Percentiles rank a stretch among this genome's conserved stretches.
Evolutionary conservation across 1,140 invertebrate species (phyloP).

Genomic region (Latrodectus geometricus): DNA sequence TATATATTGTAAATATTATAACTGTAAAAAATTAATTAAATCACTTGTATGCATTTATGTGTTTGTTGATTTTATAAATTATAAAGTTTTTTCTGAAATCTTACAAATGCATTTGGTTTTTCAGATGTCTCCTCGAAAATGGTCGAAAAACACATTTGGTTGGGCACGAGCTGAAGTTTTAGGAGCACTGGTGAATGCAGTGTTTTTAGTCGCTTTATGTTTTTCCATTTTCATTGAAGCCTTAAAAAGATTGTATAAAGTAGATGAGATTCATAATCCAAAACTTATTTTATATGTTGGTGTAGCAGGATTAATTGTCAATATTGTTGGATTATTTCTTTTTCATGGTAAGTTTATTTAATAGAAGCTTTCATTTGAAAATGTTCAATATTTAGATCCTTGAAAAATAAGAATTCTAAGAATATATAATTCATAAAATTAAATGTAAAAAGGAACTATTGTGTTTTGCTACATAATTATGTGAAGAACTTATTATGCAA

Average conservation of each 20-base stretch:
- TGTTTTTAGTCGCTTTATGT: constrained; percentile 74
- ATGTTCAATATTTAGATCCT: too few relatives aligned
- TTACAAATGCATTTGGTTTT: constrained; percentile 19
- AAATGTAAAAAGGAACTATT: too few relatives aligned
- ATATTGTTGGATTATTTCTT: constrained; percentile 72
- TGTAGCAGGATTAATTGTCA: constrained; percentile 71
- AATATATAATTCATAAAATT: too few relatives aligned
- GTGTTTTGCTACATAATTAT: too few relatives aligned
- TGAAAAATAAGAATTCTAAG: too few relatives aligned
- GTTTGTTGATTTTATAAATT: neutral
- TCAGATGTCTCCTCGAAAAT: constrained; percentile 66
- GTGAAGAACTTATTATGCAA: too few relatives aligned
- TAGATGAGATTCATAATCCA: constrained; percentile 75
- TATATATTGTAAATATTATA: too few relatives aligned
- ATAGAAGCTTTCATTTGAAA: too few relatives aligned
- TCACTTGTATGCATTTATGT: neutral
- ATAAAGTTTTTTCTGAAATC: neutral
- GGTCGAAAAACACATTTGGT: constrained; percentile 73
- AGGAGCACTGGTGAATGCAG: constrained; percentile 74
- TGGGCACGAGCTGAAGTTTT: constrained; percentile 75
- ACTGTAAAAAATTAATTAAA: too few relatives aligned
- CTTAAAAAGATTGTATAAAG: constrained; percentile 67
- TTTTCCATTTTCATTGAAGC: constrained; percentile 74
- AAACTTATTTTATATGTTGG: constrained; percentile 72
- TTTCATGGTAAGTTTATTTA: constrained; percentile 68